Base-by-base conservation (phyloP, 2,113 vertebrate species). In the Nesogale talazaci region DNA sequence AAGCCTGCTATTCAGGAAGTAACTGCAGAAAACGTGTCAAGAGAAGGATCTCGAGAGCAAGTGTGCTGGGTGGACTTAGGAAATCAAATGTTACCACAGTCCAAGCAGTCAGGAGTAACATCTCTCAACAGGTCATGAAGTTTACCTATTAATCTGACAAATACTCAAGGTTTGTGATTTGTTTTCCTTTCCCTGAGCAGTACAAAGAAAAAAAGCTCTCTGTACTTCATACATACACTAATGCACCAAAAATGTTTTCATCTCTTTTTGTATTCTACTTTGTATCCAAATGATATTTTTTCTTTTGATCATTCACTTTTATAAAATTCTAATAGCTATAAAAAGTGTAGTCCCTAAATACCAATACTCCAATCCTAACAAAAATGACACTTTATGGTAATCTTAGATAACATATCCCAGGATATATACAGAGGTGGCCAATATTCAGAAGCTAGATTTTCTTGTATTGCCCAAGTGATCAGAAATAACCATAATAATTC, bases 381-480 rank as follows among this genome's bases (percentile, higher is more conserved):
- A 88, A 90, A 80, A 56, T 27, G 36, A 19, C 34, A 84, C 17
- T 84, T 84, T 36, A 75, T 2, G 57, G 36, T 81, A 42, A 70
- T 94, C 90, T 86, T 65, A 42, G 36, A 90, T 34, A 83, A 27
- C 65, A 42, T 3, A 72, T 46, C 57, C 84, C 84, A 93, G 82
- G 31, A 86, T 83, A 36, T 16, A 63, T 59, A 56, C 22, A 95
- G 77, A 96, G 94, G 85, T 83, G 95, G 83, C 56, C 83, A 95
- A 63, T 81, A 84, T 59, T 92, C 82, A 72, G 90, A 46, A 80
- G 96, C 97, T 92, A 96, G 86, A 96, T 97, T 96, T 93, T 93
- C 97, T 97, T 96, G 92, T 61, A 93, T 85, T 96, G 96, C 96
- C 97, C 87, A 93, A 93, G 83, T 96, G 93, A 97, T 93, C 38